Evolutionary conservation across 2,888 invertebrate species (phyloP).

Genomic region (Tholera decimalis): DNA sequence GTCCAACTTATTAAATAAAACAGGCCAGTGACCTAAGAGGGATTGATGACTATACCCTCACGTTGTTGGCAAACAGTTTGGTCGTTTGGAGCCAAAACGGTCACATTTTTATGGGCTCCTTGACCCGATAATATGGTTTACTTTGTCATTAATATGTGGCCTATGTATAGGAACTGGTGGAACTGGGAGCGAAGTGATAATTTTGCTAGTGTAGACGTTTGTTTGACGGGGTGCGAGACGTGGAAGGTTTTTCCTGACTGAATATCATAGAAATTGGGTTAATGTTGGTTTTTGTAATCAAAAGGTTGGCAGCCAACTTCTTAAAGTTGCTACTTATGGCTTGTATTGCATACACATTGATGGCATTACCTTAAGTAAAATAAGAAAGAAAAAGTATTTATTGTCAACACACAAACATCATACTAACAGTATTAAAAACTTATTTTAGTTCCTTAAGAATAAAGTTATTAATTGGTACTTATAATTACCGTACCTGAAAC

Average conservation of each 20-base stretch:
- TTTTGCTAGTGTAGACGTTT: slow-evolving; percentile 40
- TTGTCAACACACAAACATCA: no score
- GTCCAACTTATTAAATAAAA: slow-evolving; percentile 64
- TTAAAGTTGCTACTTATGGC: not conserved
- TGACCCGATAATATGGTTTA: slow-evolving; percentile 61
- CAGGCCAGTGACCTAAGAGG: slow-evolving; percentile 62
- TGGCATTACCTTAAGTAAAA: not conserved
- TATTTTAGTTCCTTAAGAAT: no score
- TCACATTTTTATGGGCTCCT: slow-evolving; percentile 61
- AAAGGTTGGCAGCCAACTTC: not conserved
- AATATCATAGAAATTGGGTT: slow-evolving; percentile 18
- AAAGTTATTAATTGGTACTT: no score
- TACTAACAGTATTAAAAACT: no score
- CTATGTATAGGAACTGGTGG: slow-evolving; percentile 28
- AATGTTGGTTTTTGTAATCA: slow-evolving; percentile 11
- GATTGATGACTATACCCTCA: slow-evolving; percentile 58
- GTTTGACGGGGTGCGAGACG: slow-evolving; percentile 10
- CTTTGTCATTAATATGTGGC: slow-evolving; percentile 44
- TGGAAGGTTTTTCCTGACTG: slow-evolving; percentile 3
- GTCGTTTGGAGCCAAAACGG: slow-evolving; percentile 57
- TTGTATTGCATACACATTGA: not conserved
- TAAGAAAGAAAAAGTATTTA: no score
- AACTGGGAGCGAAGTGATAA: slow-evolving; percentile 34
- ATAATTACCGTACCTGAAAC: not conserved
- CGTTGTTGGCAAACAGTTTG: slow-evolving; percentile 62